Percentiles rank a stretch among this genome's conserved stretches.
Conservation (phyloP, 2,797 vertebrate genomes). For the Nannoperca obscura region DNA sequence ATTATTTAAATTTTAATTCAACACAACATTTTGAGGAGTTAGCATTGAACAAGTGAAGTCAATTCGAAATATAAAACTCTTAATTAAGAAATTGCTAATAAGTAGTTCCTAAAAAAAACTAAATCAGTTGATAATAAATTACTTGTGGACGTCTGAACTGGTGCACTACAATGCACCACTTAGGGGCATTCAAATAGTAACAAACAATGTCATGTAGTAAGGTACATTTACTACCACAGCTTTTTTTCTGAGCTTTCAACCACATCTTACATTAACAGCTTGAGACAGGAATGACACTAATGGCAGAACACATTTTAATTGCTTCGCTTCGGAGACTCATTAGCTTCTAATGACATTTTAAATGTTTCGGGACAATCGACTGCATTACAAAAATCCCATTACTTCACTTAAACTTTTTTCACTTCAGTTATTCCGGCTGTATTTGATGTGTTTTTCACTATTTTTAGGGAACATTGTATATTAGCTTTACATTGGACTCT, state of each 20-base stretch:
- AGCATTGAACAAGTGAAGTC: background rate
- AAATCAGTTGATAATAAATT: background rate
- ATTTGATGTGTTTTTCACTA: background rate
- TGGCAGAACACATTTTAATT: conserved; percentile 6
- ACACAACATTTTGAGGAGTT: background rate
- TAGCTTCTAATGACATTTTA: conserved; percentile 31
- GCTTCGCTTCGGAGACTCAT: conserved; percentile 12
- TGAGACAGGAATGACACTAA: background rate
- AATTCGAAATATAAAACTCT: no score
- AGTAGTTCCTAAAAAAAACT: no score
- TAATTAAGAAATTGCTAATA: no score
- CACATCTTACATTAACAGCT: background rate
- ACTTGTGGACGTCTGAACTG: background rate
- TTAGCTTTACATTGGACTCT: background rate
- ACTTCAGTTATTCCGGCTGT: background rate
- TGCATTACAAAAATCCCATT: background rate
- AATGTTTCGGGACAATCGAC: background rate
- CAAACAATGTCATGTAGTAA: no score
- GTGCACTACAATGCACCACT: background rate
- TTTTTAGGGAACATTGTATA: background rate
- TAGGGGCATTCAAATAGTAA: background rate
- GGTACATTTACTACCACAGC: no score
- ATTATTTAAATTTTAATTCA: no score
- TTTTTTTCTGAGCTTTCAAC: no score
- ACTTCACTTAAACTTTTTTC: background rate